Percentiles rank a stretch among this genome's conserved stretches.
Evolutionary conservation across 1,140 invertebrate genomes (phyloP).

Genomic region (Eufriesea mexicana): DNA sequence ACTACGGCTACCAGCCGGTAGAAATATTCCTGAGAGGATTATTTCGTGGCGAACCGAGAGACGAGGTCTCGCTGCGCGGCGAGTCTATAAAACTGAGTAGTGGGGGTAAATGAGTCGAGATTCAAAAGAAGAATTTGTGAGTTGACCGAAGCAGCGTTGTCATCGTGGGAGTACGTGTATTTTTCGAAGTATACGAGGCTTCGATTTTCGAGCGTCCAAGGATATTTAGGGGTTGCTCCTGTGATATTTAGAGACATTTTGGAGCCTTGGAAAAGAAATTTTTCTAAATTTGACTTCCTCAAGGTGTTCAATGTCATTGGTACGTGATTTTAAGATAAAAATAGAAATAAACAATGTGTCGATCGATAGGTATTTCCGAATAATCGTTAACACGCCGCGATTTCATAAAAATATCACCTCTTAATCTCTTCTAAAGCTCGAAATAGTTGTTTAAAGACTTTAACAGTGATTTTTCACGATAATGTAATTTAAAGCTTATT

Average conservation of each 20-base stretch:
- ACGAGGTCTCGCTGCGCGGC: neutral
- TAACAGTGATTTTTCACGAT: neutral
- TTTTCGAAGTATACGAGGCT: neutral
- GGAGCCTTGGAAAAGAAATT: too few species aligned
- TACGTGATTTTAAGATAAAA: too few species aligned
- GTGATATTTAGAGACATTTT: neutral
- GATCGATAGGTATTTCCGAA: slow-evolving; percentile 11
- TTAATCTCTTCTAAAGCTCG: neutral
- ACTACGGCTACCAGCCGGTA: slow-evolving; percentile 60
- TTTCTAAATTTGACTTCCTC: too few species aligned
- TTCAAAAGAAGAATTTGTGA: neutral
- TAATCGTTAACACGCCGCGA: neutral
- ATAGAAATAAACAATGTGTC: neutral
- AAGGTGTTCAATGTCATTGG: too few species aligned
- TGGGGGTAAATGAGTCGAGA: neutral
- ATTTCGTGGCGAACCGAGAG: slow-evolving; percentile 43
- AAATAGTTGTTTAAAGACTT: neutral
- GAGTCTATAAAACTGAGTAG: neutral
- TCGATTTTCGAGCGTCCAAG: neutral
- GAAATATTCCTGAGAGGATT: slow-evolving; percentile 67
- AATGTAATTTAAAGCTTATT: neutral
- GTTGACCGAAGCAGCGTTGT: neutral
- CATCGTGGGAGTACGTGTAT: neutral
- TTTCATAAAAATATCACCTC: neutral
- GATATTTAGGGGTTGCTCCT: too few species aligned